phyloP scores from a whole-genome alignment of 2,888 invertebrate genomes.

The Cryptus viduatorius region DNA sequence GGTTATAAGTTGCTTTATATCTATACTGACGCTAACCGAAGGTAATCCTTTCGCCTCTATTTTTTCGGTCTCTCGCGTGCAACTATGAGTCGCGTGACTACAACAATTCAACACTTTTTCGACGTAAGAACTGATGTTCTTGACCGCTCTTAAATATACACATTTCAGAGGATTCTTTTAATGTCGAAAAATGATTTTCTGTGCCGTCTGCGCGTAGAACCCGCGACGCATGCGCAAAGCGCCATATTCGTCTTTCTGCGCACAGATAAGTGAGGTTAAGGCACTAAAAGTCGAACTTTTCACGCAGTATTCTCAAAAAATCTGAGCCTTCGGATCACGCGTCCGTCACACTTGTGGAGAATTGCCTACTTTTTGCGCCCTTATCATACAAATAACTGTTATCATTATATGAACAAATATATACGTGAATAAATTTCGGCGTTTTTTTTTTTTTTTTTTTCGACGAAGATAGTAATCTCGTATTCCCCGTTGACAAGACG shows the following conservation, averaged over 20 bases:
- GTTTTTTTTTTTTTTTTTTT: constrained; percentile 7
- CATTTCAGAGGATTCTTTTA: neutral
- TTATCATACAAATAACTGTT: no score
- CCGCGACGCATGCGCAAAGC: no score
- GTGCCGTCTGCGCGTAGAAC: no score
- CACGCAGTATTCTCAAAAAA: no score
- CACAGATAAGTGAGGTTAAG: no score
- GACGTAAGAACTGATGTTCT: constrained; percentile 23
- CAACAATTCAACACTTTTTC: constrained; percentile 22
- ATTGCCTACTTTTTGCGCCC: no score
- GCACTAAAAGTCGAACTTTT: no score
- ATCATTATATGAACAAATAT: no score
- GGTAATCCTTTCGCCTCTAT: constrained; percentile 30
- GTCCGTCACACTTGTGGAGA: no score
- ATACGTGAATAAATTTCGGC: neutral
- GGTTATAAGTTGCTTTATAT: neutral
- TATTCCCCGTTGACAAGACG: constrained; percentile 34
- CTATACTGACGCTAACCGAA: neutral
- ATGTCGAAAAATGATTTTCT: neutral
- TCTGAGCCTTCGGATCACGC: no score
- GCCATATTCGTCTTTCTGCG: no score
- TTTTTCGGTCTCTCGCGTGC: constrained; percentile 40
- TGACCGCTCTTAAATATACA: constrained; percentile 8
- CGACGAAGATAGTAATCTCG: constrained; percentile 28
- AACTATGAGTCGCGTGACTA: constrained; percentile 49